Base-by-base conservation (phyloP, 2,113 vertebrate genomes). In the Noctilio leporinus region DNA sequence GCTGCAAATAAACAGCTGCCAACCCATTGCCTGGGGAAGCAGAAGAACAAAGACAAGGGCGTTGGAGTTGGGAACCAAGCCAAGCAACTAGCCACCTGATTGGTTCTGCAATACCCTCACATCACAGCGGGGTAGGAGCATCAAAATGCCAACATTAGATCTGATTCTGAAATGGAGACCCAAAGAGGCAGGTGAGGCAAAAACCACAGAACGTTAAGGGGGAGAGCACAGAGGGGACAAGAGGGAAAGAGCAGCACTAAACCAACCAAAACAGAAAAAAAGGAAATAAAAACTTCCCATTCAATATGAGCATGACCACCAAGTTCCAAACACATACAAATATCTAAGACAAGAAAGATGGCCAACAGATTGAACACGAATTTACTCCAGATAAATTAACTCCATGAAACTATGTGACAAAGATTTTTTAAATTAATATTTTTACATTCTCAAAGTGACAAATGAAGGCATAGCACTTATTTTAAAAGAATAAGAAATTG, bases 401-500 rank as follows among this genome's bases (percentile, higher is more conserved):
- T 72, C 45, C 59, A 43, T 64, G 28, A 9, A 84, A 65, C 3
- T 14, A 0, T 69, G 19, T 84, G 67, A 55, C 49, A 38, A 55
- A 73, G 8, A 35, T 38, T 14, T 81, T 89, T 86, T 53, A 30
- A 82, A 53, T 75, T 73, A 70, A 22, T 75, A 45, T 47, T 77
- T 93, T 89, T 55, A 10, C 24, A 59, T 86, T 91, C 51, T 77
- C 78, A 86, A 93, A 85, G 24, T 12, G 7, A 81, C 69, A 72
- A 76, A 49, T 67, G 59, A 93, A 83, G 59, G 22, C 30, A 64
- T 69, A 70, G 19, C 43, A 87, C 51, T 30, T 30, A 78, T 90
- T 87, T 87, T 85, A 38, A 91, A 90, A 75, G 51, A 45, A 76
- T 16, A 92, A 59, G 33, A 87, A 77, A 76, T 85, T 95, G 43